Base-by-base conservation (phyloP, 2,888 invertebrate species). In the Xanthia icteritia region DNA sequence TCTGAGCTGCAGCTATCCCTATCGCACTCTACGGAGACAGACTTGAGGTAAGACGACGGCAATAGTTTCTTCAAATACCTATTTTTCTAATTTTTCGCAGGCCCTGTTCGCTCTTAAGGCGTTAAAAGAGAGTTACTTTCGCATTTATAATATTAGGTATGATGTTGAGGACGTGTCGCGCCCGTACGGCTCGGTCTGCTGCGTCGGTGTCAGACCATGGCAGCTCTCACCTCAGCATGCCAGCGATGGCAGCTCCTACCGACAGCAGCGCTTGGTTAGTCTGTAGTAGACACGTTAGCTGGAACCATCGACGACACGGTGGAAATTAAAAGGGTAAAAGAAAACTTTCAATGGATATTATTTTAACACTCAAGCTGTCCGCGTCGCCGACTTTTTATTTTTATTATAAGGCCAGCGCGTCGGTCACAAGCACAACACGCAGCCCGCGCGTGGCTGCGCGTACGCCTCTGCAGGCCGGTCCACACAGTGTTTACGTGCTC, bases 361-460 rank as follows among this genome's bases (percentile, higher is more conserved):
- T 85, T 83, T 77, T 77, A 76, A 81, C 83, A 77, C 72, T 79
- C 77, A 73, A 80, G 78, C 61, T 76, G 56, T 65, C 45, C 58
- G 27, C 56, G 76, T 77, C 76, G 73, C 77, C 64, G 71, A 70
- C 54, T 73, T 79, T 83, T 89, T 86, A 87, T 88, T 87, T 86
- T 79, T 86, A 84, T 81, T 84, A 76, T 77, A 79, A 80, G 85
- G 82, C 76, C 82, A 63, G 27, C 45, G 54, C 42, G 42, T 27
- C 36, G 54, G 9, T 23, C 64, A 77, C 66, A 54, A 73, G 15
- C 66, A 77, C 66, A 54, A 71, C 71, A 74, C 63, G 58, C 48
- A 27, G 45, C 45, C 6, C 17, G 58, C 74, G 58, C 73, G 60
- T 74, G 73, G 17, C 20, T 42, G 42, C 54, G 79, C 27, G 9